A percentile compares a stretch with the other conserved stretches of the same genome.
Conservation (phyloP, 2,113 vertebrate genomes). For the Garra rufa region DNA sequence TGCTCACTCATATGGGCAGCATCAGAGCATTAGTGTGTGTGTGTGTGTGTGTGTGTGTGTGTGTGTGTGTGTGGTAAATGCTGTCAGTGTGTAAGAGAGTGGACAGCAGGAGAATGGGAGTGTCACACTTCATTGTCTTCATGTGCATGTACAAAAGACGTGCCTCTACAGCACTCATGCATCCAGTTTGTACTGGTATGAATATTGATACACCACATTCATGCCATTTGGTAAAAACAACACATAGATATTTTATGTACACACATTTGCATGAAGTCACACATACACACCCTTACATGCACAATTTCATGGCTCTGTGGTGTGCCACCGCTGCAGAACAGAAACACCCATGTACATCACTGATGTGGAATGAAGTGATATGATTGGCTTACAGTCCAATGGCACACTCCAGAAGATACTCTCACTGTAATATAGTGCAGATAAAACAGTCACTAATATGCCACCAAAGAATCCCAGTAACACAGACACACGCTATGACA, state of each 20-base stretch:
- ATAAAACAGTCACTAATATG: slow-evolving; percentile 2
- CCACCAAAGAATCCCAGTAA: not conserved
- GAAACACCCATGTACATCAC: slow-evolving; percentile 23
- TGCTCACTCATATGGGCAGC: not conserved
- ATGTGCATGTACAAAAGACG: not conserved
- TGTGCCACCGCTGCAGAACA: slow-evolving; percentile 21
- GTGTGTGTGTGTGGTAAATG: not conserved
- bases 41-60: not conserved
- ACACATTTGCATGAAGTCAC: slow-evolving; percentile 17
- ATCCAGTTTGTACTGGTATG: not conserved
- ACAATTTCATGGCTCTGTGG: slow-evolving; percentile 4
- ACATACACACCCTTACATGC: slow-evolving; percentile 18
- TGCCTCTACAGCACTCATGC: not conserved
- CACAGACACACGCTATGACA: slow-evolving; percentile 2
- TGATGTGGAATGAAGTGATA: slow-evolving; percentile 18
- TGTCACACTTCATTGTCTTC: slow-evolving; percentile 21
- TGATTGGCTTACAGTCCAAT: slow-evolving; percentile 18
- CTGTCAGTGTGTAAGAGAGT: slow-evolving; percentile 9
- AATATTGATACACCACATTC: not conserved
- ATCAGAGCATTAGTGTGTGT: not conserved
- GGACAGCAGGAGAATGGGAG: slow-evolving; percentile 15
- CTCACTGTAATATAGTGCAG: not conserved
- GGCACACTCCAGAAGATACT: slow-evolving; percentile 22
- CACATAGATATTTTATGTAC: not conserved
- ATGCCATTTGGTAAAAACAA: slow-evolving; percentile 12